Conservation (phyloP, 2,113 vertebrate genomes). For the Pao palembangensis region DNA sequence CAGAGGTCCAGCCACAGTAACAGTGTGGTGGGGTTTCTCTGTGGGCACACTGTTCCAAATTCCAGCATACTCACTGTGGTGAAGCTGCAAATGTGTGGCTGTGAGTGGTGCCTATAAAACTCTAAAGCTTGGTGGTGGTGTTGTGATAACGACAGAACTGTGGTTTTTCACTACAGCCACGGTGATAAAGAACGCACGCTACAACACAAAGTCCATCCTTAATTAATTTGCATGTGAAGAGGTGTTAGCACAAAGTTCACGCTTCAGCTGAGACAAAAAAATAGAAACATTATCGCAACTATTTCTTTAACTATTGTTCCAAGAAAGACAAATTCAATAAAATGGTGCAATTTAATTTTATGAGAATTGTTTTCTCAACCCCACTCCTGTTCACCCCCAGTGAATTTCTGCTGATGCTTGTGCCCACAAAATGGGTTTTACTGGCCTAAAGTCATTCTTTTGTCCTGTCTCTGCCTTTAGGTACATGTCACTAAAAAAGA, state of each 20-base stretch:
- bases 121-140: slow-evolving; percentile 4
- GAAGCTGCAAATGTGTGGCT: slow-evolving; percentile 28
- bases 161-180: not conserved
- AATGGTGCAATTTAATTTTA: not conserved
- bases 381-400: too few relatives aligned
- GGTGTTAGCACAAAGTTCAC: too few relatives aligned
- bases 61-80: slow-evolving; percentile 30
- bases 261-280: too few relatives aligned
- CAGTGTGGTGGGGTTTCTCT: slow-evolving; percentile 29
- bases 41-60: slow-evolving; percentile 17
- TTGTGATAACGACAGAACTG: slow-evolving; percentile 1
- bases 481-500: too few relatives aligned
- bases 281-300: not conserved
- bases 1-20: slow-evolving; percentile 19
- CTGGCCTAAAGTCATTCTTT: too few relatives aligned
- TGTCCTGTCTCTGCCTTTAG: too few relatives aligned
- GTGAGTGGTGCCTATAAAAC: slow-evolving; percentile 12
- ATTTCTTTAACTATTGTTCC: too few relatives aligned
- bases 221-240: too few relatives aligned
- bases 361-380: not conserved
- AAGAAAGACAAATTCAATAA: too few relatives aligned
- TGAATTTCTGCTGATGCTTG: not conserved
- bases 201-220: too few relatives aligned
- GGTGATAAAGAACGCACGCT: slow-evolving; percentile 8
- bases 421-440: not conserved